A percentile compares a stretch with the other conserved stretches of the same genome.
phyloP scores from a whole-genome alignment of 1,140 invertebrate species.

The Diachasma alloeum region DNA sequence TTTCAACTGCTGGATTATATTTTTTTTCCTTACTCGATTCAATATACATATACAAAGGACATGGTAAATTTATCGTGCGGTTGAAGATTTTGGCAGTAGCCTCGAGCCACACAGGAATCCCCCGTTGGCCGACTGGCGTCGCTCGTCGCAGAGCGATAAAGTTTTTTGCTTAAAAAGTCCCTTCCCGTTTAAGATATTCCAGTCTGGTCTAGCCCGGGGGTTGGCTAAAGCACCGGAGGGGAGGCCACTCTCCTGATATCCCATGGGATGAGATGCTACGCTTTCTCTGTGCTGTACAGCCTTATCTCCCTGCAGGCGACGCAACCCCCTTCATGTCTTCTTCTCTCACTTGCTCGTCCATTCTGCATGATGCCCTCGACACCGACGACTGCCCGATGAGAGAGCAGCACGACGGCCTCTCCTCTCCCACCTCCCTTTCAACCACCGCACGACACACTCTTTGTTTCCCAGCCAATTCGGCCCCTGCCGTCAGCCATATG shows the following conservation, averaged over 20 bases:
- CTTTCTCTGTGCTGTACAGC: constrained; percentile 41
- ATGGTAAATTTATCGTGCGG: constrained; percentile 13
- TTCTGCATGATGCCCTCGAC: neutral
- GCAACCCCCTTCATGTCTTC: constrained; percentile 21
- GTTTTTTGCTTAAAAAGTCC: constrained; percentile 53
- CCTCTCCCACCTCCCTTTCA: neutral
- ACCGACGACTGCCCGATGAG: neutral
- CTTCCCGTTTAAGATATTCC: constrained; percentile 59
- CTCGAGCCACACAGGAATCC: neutral
- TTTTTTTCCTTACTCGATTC: neutral
- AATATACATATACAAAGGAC: constrained; percentile 5
- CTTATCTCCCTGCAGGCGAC: constrained; percentile 51
- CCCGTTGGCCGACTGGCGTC: neutral
- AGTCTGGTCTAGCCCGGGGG: constrained; percentile 47
- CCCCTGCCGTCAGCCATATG: neutral
- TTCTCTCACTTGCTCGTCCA: neutral
- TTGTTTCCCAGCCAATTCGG: neutral
- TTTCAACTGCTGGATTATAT: neutral
- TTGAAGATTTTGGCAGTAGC: constrained; percentile 13
- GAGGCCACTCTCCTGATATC: constrained; percentile 56
- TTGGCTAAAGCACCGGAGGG: constrained; percentile 47
- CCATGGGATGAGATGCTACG: constrained; percentile 51
- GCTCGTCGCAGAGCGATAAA: constrained; percentile 25
- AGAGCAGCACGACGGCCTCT: neutral
- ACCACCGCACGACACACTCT: neutral